Conservation (phyloP, 1,140 invertebrate genomes). For the Leptinotarsa texana region DNA sequence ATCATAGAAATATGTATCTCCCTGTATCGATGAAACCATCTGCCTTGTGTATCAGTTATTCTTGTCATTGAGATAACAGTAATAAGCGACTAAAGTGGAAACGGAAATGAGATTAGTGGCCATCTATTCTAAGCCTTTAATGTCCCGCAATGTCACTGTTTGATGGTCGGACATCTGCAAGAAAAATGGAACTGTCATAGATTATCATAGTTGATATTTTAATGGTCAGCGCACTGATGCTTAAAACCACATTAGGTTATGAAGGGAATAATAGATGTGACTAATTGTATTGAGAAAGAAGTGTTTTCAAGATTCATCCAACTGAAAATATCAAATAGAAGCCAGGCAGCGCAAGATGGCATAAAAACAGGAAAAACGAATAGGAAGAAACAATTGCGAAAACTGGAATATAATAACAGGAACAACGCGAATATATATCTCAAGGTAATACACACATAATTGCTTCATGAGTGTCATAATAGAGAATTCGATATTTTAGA, state of each 20-base stretch:
- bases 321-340: too few relatives aligned
- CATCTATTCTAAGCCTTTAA: slow-evolving; percentile 22
- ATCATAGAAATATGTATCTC: slow-evolving; percentile 20
- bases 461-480: too few relatives aligned
- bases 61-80: slow-evolving; percentile 19
- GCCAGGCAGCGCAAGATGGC: too few relatives aligned
- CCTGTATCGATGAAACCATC: slow-evolving; percentile 3
- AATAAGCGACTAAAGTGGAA: slow-evolving; percentile 23
- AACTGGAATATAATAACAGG: too few relatives aligned
- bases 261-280: too few relatives aligned
- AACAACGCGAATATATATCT: too few relatives aligned
- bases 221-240: background rate
- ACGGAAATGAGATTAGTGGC: slow-evolving; percentile 18
- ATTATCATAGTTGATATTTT: background rate
- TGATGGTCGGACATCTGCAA: background rate
- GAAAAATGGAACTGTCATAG: background rate
- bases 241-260: background rate
- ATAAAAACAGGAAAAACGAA: too few relatives aligned
- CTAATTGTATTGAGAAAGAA: too few relatives aligned
- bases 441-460: too few relatives aligned
- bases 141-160: background rate
- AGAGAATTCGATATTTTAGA: too few relatives aligned
- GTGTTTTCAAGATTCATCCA: too few relatives aligned
- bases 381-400: too few relatives aligned
- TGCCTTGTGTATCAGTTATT: slow-evolving; percentile 15